Evolutionary conservation across 2,888 invertebrate genomes (phyloP).

Genomic region (Chymomyza fuscimana): DNA sequence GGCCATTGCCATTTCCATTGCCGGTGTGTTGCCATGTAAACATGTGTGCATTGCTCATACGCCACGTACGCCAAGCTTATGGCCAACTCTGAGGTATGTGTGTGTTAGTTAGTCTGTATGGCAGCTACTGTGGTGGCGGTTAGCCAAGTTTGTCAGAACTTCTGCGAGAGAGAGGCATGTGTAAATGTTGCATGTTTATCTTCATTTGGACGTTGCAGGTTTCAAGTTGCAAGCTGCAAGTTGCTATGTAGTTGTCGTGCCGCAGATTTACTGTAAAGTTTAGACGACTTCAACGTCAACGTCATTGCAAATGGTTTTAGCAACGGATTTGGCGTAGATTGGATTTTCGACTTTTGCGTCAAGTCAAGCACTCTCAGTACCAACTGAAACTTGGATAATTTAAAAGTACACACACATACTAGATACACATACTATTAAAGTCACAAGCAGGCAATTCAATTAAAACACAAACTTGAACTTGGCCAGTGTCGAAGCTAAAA

Average conservation of each 20-base stretch:
- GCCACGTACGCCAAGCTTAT: slow-evolving; percentile 46
- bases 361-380: background rate
- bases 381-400: slow-evolving; percentile 1
- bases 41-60: slow-evolving; percentile 65
- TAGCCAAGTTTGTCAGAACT: slow-evolving; percentile 65
- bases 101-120: slow-evolving; percentile 1
- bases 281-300: slow-evolving; percentile 24
- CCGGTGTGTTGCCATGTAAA: background rate
- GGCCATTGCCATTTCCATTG: background rate
- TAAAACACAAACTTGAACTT: slow-evolving; percentile 44
- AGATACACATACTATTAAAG: background rate
- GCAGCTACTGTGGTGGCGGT: slow-evolving; percentile 50
- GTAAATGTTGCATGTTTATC: slow-evolving; percentile 63
- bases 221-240: slow-evolving; percentile 1
- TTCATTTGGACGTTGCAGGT: slow-evolving; percentile 49
- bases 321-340: slow-evolving; percentile 59
- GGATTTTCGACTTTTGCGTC: slow-evolving; percentile 53
- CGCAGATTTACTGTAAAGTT: slow-evolving; percentile 15
- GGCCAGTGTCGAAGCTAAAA: slow-evolving; percentile 41
- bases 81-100: slow-evolving; percentile 4
- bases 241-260: slow-evolving; percentile 20
- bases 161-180: slow-evolving; percentile 39
- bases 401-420: slow-evolving; percentile 18
- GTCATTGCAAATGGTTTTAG: slow-evolving; percentile 50
- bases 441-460: slow-evolving; percentile 55